Conservation (phyloP, 2,888 invertebrate species). For the Eubasilissa splendida region DNA sequence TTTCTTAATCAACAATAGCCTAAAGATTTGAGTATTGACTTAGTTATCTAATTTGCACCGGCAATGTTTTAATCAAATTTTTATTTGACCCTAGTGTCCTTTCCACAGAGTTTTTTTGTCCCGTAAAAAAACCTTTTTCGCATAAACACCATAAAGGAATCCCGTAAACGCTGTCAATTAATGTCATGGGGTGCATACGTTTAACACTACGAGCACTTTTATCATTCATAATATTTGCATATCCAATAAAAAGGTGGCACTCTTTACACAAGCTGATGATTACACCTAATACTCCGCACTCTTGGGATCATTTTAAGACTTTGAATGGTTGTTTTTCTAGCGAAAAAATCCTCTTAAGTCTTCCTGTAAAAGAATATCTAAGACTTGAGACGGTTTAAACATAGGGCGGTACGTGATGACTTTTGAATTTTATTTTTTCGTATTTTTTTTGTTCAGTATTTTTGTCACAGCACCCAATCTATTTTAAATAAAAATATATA, state of each 20-base stretch:
- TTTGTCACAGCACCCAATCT: no score
- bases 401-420: slow-evolving; percentile 25
- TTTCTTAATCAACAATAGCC: no score
- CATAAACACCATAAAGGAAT: slow-evolving; percentile 50
- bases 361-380: slow-evolving; percentile 9
- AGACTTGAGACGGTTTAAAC: background rate
- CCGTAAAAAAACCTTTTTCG: slow-evolving; percentile 40
- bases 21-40: no score
- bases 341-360: slow-evolving; percentile 51
- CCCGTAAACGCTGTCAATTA: slow-evolving; percentile 56
- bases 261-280: slow-evolving; percentile 60
- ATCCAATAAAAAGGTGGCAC: slow-evolving; percentile 62
- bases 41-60: background rate
- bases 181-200: slow-evolving; percentile 55
- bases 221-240: slow-evolving; percentile 75
- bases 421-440: no score
- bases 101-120: background rate
- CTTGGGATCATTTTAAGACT: slow-evolving; percentile 72
- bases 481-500: no score
- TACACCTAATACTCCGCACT: slow-evolving; percentile 67
- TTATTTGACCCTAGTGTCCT: background rate
- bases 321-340: slow-evolving; percentile 61
- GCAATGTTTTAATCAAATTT: background rate
- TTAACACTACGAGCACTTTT: slow-evolving; percentile 62
- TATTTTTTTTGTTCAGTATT: no score